Percentiles rank a stretch among this genome's conserved stretches.
Conservation (phyloP, 2,888 invertebrate genomes). For the Himalopsyche anomala region DNA sequence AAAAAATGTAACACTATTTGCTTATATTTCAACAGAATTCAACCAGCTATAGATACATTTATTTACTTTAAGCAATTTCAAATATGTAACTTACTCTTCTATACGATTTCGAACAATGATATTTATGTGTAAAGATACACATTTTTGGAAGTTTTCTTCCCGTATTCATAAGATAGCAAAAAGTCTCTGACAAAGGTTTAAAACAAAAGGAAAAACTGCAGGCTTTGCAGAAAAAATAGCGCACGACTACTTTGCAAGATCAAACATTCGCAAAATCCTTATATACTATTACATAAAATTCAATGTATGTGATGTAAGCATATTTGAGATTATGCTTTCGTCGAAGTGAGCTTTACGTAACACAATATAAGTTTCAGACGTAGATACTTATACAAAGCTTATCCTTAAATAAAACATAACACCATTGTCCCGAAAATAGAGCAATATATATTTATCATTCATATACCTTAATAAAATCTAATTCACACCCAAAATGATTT, state of each 20-base stretch:
- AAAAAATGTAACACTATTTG: no score
- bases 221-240: conserved; percentile 21
- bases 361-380: neutral
- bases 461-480: no score
- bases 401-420: neutral
- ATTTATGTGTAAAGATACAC: neutral
- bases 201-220: conserved; percentile 20
- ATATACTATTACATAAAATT: conserved; percentile 41
- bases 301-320: conserved; percentile 41
- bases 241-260: conserved; percentile 32
- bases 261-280: conserved; percentile 38
- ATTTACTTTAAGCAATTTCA: no score
- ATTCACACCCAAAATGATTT: no score
- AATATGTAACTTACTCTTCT: no score
- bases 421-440: neutral
- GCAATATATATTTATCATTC: no score
- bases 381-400: neutral
- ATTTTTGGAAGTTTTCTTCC: neutral
- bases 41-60: no score
- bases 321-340: conserved; percentile 19
- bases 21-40: no score
- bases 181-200: conserved; percentile 12
- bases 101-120: no score
- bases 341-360: neutral
- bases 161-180: neutral